Base-by-base conservation (phyloP, 2,113 vertebrate genomes). In the Dicentrarchus labrax region DNA sequence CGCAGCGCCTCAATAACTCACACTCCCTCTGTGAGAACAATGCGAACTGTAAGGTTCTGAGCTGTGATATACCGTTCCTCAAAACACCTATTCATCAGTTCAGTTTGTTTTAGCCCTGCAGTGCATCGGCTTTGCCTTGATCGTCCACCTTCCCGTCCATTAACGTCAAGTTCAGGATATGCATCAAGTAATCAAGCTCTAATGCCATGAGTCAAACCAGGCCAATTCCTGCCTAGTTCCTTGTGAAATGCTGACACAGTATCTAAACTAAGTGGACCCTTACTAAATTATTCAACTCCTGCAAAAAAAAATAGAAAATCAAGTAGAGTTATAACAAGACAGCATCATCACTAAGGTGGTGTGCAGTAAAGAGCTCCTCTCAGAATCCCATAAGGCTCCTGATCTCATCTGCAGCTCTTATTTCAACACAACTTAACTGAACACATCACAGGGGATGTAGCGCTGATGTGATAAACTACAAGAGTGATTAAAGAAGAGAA, bases 161-260 rank as follows among this genome's bases (percentile, higher is more conserved):
- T 89, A 89, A 66, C 22, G 57, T 82, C 65, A 50, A 87, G 85
- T 83, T 72, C 89, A 87, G 74, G 69, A 84, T 75, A 79, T 82
- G 84, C 78, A 85, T 84, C 70, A 83, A 76, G 78, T 86, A 79
- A 90, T 89, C 69, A 87, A 76, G 79, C 79, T 78, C 80, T 90
- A 72, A 85, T 80, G 84, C 88, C 76, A 86, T 24, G 72, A 82
- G 67, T 89, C 84, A 87, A 86, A 79, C 60, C 80, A 72, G 76
- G 78, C 84, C 82, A 78, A 22, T 22, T 75, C 62, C 51, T 41
- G 57, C 60, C 80, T 66, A 56, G 65, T 68, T 79, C 62, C 72
- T 86, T 21, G 76, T 74, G 75, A 92, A 92, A 84, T 53, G 86
- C 93, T 92, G 91, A 92, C 88, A 92, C 88, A 89, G 92, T 87